phyloP scores from a whole-genome alignment of 2,797 vertebrate species.

The Poliocrania exsul region DNA sequence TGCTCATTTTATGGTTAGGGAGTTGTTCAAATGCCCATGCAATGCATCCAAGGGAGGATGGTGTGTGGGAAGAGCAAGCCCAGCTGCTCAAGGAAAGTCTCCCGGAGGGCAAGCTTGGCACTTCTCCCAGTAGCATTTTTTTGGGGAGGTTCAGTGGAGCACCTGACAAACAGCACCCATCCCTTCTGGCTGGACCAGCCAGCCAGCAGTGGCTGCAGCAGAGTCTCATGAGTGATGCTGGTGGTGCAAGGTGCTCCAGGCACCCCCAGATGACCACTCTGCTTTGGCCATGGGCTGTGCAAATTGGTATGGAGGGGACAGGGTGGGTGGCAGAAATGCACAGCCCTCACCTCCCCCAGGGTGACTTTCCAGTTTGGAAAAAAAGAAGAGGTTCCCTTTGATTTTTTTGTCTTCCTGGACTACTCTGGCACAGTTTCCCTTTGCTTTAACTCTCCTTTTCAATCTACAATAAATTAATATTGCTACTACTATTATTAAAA shows the following conservation, averaged over 20 bases:
- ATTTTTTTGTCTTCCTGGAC: not conserved
- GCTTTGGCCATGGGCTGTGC: not conserved
- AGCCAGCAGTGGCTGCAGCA: not conserved
- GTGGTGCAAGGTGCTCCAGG: not conserved
- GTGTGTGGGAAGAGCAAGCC: not conserved
- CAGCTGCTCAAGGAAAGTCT: not conserved
- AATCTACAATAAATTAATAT: not conserved
- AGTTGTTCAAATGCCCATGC: conserved; percentile 56
- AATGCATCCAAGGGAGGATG: not conserved
- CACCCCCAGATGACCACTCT: not conserved
- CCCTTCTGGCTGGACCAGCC: not conserved
- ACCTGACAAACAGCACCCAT: not conserved
- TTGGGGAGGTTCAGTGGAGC: not conserved
- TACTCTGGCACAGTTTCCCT: not conserved
- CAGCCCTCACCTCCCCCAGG: not conserved
- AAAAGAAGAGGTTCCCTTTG: not conserved
- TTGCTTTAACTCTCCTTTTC: not conserved
- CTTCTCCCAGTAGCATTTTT: not conserved
- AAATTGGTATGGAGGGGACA: not conserved
- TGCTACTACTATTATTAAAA: conserved; percentile 28
- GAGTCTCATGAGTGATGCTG: not conserved
- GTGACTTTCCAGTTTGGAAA: not conserved
- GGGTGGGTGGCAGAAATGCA: not conserved
- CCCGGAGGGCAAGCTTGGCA: not conserved
- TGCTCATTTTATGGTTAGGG: conserved; percentile 45